Evolutionary conservation across 1,140 invertebrate species (phyloP).

Genomic region (Manduca sexta): DNA sequence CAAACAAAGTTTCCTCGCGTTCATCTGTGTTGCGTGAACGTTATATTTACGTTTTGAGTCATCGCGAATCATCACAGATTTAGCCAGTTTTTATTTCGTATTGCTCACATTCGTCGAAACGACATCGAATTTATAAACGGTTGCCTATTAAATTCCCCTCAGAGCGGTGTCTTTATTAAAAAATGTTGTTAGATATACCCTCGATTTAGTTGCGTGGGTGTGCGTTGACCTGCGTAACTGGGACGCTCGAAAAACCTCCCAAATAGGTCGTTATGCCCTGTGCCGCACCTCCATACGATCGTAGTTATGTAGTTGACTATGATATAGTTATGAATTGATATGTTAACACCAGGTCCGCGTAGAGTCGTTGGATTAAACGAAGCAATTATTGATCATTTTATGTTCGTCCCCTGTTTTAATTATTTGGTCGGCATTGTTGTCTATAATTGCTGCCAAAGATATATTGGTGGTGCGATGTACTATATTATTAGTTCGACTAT

Average conservation of each 20-base stretch:
- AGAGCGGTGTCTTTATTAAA: too few relatives aligned
- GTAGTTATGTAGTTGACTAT: too few relatives aligned
- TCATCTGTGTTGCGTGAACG: slow-evolving; percentile 1
- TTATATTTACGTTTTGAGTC: slow-evolving; percentile 13
- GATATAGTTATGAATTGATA: too few relatives aligned
- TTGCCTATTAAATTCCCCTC: not conserved
- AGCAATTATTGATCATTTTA: too few relatives aligned
- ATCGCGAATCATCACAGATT: not conserved
- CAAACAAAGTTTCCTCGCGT: slow-evolving; percentile 1
- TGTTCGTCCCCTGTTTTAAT: too few relatives aligned
- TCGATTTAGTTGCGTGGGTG: slow-evolving; percentile 6
- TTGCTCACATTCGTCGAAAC: slow-evolving; percentile 7
- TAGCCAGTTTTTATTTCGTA: slow-evolving; percentile 10
- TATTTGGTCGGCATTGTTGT: too few relatives aligned
- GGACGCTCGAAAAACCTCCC: slow-evolving; percentile 25
- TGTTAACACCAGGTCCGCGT: too few relatives aligned
- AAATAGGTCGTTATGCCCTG: slow-evolving; percentile 15
- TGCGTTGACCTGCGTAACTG: slow-evolving; percentile 25
- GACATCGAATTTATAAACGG: slow-evolving; percentile 2
- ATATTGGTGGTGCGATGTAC: too few relatives aligned
- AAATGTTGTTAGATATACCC: not conserved
- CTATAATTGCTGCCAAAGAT: too few relatives aligned
- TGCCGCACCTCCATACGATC: slow-evolving; percentile 9
- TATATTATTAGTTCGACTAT: too few relatives aligned
- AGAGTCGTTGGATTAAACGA: too few relatives aligned